A percentile compares a stretch with the other conserved stretches of the same genome.
These are phyloP conservation scores for Micronisus gabar DNA, from an alignment of 2,113 vertebrate species.

Conservation along the genomic window DNA sequence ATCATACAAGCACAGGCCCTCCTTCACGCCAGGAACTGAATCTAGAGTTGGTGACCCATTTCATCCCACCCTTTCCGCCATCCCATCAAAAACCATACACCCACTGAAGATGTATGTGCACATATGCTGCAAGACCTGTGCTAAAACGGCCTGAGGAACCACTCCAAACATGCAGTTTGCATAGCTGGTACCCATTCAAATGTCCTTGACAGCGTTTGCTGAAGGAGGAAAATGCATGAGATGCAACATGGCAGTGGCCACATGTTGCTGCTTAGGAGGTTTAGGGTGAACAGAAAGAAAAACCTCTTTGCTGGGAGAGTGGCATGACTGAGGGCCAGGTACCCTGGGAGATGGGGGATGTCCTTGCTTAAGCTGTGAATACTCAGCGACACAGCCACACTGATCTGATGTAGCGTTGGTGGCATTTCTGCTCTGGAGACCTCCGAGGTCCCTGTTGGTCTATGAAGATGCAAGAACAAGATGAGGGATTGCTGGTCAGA, in stretches of 20 bases:
- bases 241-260: neutral
- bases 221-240: neutral
- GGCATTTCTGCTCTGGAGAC: neutral
- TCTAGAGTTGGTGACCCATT: neutral
- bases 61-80: neutral
- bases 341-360: neutral
- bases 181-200: neutral
- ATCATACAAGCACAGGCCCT: neutral
- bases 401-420: rapidly evolving
- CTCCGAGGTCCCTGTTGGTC: neutral
- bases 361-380: neutral
- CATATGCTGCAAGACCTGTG: neutral
- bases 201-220: neutral
- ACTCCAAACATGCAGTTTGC: neutral
- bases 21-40: neutral
- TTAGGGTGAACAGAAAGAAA: neutral
- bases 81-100: neutral
- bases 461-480: neutral
- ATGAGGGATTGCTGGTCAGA: neutral
- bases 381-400: neutral
- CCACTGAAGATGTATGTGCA: neutral
- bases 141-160: neutral
- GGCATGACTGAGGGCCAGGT: neutral
- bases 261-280: neutral
- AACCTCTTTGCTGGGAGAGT: neutral